Percentiles rank a stretch among this genome's conserved stretches.
These are phyloP conservation scores for Hetaerina titia DNA, from an alignment of 2,888 invertebrate genomes.

Conservation along the genomic window DNA sequence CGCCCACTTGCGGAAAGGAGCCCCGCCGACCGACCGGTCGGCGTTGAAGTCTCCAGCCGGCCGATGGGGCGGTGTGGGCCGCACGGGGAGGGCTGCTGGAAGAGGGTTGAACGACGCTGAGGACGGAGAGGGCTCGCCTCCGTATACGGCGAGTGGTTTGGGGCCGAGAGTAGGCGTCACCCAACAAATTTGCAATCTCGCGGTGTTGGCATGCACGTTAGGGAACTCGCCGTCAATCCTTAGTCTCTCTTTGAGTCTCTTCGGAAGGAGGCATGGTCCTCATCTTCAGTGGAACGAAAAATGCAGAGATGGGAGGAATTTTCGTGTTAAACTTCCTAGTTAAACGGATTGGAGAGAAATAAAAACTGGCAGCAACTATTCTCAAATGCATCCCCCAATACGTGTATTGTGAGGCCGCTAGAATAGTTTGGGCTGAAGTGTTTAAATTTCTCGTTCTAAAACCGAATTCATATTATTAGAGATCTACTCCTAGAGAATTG, in stretches of 20 bases:
- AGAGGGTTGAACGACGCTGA: not conserved
- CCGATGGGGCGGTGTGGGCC: not conserved
- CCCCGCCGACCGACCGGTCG: not conserved
- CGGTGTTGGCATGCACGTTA: not conserved
- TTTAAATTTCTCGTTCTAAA: too few species aligned
- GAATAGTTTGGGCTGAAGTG: too few species aligned
- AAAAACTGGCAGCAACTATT: too few species aligned
- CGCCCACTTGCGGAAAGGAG: not conserved
- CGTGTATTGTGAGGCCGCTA: too few species aligned
- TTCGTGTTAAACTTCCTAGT: too few species aligned
- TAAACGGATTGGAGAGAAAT: too few species aligned
- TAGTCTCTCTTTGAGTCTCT: not conserved
- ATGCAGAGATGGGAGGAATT: not conserved
- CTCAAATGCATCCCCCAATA: too few species aligned
- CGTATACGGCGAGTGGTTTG: constrained; percentile 24
- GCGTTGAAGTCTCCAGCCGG: not conserved
- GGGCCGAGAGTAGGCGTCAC: not conserved
- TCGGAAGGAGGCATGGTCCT: not conserved
- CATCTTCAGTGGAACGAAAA: not conserved
- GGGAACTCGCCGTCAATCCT: not conserved
- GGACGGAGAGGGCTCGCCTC: not conserved
- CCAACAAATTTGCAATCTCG: not conserved
- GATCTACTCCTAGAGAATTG: too few species aligned
- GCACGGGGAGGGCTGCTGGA: not conserved
- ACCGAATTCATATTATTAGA: too few species aligned